Conservation (phyloP, 2,888 invertebrate species). For the Parnassius smintheus region DNA sequence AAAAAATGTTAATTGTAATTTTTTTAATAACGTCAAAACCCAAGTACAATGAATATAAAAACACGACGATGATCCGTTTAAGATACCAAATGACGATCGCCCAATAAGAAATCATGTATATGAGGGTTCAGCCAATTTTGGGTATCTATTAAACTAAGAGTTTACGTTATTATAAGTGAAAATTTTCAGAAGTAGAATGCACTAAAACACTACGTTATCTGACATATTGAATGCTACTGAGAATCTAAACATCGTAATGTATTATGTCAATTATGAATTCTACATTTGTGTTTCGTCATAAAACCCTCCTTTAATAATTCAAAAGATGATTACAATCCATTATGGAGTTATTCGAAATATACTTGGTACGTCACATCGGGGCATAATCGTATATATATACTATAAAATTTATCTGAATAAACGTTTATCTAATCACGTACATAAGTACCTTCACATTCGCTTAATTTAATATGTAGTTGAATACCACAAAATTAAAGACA, state of each 20-base stretch:
- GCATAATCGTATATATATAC: slow-evolving; percentile 39
- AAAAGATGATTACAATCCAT: slow-evolving; percentile 1
- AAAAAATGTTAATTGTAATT: slow-evolving; percentile 78
- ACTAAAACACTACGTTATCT: not conserved
- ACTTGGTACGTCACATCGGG: slow-evolving; percentile 31
- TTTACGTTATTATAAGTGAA: slow-evolving; percentile 1
- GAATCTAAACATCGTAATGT: slow-evolving; percentile 4
- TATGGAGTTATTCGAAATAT: slow-evolving; percentile 5
- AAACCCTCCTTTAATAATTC: slow-evolving; percentile 18
- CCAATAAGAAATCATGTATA: slow-evolving; percentile 45
- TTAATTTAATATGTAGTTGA: slow-evolving; percentile 34
- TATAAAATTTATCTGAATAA: slow-evolving; percentile 43
- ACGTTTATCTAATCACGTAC: slow-evolving; percentile 50
- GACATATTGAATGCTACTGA: not conserved
- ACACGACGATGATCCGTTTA: slow-evolving; percentile 32
- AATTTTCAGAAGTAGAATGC: slow-evolving; percentile 7
- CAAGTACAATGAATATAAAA: slow-evolving; percentile 65
- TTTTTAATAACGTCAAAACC: slow-evolving; percentile 47
- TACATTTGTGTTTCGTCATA: slow-evolving; percentile 26
- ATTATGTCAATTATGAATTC: slow-evolving; percentile 8
- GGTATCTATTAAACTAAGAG: slow-evolving; percentile 50
- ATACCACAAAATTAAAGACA: slow-evolving; percentile 38
- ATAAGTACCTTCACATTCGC: slow-evolving; percentile 51
- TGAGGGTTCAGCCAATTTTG: slow-evolving; percentile 56
- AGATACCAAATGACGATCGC: slow-evolving; percentile 34